Evolutionary conservation across 1,140 invertebrate species (phyloP).

Genomic region (Euura lappo): DNA sequence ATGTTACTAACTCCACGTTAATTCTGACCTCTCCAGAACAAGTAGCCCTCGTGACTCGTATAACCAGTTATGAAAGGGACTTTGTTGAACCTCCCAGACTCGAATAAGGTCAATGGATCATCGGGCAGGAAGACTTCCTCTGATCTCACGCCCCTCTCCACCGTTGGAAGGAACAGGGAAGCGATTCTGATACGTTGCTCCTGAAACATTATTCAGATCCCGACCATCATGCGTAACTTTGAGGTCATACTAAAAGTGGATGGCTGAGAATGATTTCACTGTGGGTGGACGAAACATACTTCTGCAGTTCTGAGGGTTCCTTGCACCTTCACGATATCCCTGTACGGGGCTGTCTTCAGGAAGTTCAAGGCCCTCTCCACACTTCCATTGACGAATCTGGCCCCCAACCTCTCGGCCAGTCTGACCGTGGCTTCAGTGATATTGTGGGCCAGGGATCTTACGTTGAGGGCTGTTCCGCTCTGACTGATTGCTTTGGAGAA

Average conservation of each 20-base stretch:
- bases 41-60: slow-evolving; percentile 45
- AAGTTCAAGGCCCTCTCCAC: not conserved
- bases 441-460: slow-evolving; percentile 59
- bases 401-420: not conserved
- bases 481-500: slow-evolving; percentile 70
- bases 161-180: slow-evolving; percentile 9
- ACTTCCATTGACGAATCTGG: not conserved
- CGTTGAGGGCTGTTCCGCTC: slow-evolving; percentile 70
- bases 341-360: not conserved
- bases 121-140: slow-evolving; percentile 39
- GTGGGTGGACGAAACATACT: not conserved
- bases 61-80: slow-evolving; percentile 50
- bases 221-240: not conserved
- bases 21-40: slow-evolving; percentile 38
- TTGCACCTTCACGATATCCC: slow-evolving; percentile 5
- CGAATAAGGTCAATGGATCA: slow-evolving; percentile 45
- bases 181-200: not conserved
- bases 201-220: not conserved
- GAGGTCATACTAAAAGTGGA: not conserved
- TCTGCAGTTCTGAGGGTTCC: not conserved
- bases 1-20: slow-evolving; percentile 15
- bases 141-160: slow-evolving; percentile 11
- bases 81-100: slow-evolving; percentile 47
- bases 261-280: too few relatives aligned
- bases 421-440: not conserved